Base-by-base conservation (phyloP, 2,797 vertebrate genomes). In the Kryptolebias ocellatus region DNA sequence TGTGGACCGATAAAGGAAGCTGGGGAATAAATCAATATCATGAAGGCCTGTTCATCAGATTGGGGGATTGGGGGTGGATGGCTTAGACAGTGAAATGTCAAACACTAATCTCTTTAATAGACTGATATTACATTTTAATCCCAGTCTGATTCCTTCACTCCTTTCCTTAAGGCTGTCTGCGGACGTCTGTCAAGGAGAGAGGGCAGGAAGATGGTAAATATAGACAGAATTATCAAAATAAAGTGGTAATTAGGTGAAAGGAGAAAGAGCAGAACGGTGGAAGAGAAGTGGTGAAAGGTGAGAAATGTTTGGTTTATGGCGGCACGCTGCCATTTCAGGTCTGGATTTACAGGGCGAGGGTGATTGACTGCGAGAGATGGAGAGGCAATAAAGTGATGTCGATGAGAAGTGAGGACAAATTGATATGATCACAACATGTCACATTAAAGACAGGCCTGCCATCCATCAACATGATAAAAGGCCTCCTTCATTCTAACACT, bases 121-220 rank as follows among this genome's bases (percentile, higher is more conserved):
- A 87, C 84, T 89, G 78, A 91, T 92, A 93, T 93, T 92, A 92
- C 85, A 83, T 86, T 90, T 93, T 92, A 92, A 93, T 93, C 91
- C 90, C 76, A 60, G 80, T 83, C 88, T 91, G 83, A 90, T 90
- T 91, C 85, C 86, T 80, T 82, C 64, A 84, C 59, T 85, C 76
- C 75, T 77, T 63, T 83, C 64, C 64, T 87, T 82, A 61, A 27
- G 72, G 57, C 66, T 64, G 71, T 67, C 68, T 69, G 76, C 53
- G 2, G 53, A 67, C 55, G 81, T 52, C 81, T 74, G 67, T 73
- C 78, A 78, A 79, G 47, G 65, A 57, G n/a, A 4, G 47, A 56
- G 50, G 44, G 54, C 70, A 72, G 76, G 59, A 49, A 66, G 60
- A 53, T 44, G 10, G 74, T 73, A 82, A 79, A 82, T 44, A 76